These are phyloP conservation scores for Microchrysa polita DNA, from an alignment of 2,888 invertebrate genomes.

Conservation along the genomic window DNA sequence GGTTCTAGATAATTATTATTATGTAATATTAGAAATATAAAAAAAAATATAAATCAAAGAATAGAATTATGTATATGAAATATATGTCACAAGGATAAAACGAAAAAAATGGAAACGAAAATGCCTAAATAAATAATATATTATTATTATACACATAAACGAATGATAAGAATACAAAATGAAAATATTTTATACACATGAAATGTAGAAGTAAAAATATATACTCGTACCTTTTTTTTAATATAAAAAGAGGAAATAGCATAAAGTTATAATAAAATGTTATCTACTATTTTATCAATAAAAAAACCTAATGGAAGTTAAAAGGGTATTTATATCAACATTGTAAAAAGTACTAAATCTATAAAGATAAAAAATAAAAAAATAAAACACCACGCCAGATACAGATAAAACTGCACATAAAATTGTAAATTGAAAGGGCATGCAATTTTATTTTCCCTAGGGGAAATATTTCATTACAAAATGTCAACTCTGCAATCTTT, in stretches of 20 bases:
- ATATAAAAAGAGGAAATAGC: neutral
- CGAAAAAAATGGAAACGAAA: conserved; percentile 24
- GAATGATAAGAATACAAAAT: conserved; percentile 3
- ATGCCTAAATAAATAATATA: conserved; percentile 17
- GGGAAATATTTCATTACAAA: too few relatives aligned
- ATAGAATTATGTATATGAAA: conserved; percentile 28
- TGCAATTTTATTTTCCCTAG: too few relatives aligned
- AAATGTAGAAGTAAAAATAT: conserved; percentile 1
- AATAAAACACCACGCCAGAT: too few relatives aligned
- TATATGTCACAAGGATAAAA: conserved; percentile 1
- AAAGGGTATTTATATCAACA: conserved; percentile 8
- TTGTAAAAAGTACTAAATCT: conserved; percentile 35
- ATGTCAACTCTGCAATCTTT: too few relatives aligned
- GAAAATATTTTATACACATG: conserved; percentile 41
- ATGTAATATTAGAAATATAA: conserved; percentile 7
- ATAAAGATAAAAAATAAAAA: too few relatives aligned
- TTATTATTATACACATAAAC: too few relatives aligned
- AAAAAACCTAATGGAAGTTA: neutral
- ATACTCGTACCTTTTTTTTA: neutral
- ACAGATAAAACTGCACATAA: too few relatives aligned
- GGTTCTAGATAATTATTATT: conserved; percentile 31
- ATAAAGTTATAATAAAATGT: neutral
- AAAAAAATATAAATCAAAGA: conserved; percentile 13
- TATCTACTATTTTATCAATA: neutral
- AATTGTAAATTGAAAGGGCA: too few relatives aligned